Evolutionary conservation across 2,888 invertebrate genomes (phyloP).

Genomic region (Latheticus oryzae): DNA sequence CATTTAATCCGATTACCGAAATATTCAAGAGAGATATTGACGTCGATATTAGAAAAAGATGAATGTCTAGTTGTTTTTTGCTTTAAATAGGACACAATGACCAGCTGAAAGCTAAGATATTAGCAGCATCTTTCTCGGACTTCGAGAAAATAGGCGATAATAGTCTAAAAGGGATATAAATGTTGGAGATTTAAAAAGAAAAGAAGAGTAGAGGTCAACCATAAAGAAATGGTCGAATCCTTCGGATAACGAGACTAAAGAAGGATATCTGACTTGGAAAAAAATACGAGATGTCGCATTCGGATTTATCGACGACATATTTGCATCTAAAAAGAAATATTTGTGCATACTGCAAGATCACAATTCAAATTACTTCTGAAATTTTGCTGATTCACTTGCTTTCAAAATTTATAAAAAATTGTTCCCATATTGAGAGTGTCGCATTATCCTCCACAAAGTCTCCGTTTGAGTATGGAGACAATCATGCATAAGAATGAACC

Average conservation of each 20-base stretch:
- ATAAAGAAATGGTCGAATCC: slow-evolving; percentile 60
- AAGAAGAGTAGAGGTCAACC: slow-evolving; percentile 58
- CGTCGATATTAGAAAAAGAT: slow-evolving; percentile 4
- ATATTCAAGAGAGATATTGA: not conserved
- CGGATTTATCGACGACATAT: slow-evolving; percentile 38
- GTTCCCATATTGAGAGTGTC: too few relatives aligned
- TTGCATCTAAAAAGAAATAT: slow-evolving; percentile 33
- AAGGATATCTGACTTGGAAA: slow-evolving; percentile 53
- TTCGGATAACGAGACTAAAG: slow-evolving; percentile 56
- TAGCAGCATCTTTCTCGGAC: slow-evolving; percentile 54
- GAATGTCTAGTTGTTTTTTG: not conserved
- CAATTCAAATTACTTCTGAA: too few relatives aligned
- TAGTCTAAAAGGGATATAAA: slow-evolving; percentile 61
- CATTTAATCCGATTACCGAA: not conserved
- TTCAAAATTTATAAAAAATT: too few relatives aligned
- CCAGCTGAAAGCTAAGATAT: slow-evolving; percentile 52
- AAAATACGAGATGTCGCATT: slow-evolving; percentile 47
- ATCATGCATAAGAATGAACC: slow-evolving; percentile 37
- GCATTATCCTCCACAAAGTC: too few relatives aligned
- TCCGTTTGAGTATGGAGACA: slow-evolving; percentile 24
- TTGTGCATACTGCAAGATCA: too few relatives aligned
- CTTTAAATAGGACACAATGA: slow-evolving; percentile 23
- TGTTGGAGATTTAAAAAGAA: slow-evolving; percentile 59
- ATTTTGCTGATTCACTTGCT: too few relatives aligned
- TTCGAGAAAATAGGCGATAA: slow-evolving; percentile 58